Conservation (phyloP, 2,797 vertebrate genomes). For the Notolabrus celidotus region DNA sequence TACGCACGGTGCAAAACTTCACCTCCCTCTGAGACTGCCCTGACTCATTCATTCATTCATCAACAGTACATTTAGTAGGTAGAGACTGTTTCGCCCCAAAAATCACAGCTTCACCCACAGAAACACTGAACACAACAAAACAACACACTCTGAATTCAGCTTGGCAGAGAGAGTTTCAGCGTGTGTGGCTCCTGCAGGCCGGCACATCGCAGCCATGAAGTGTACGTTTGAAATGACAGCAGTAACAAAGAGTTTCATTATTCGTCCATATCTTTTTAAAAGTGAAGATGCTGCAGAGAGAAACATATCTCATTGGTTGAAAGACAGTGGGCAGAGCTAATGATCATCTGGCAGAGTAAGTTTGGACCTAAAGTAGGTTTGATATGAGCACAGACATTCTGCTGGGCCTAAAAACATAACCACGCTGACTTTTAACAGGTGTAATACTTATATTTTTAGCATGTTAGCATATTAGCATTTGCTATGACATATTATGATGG, state of each 20-base stretch:
- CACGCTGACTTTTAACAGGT: too few species aligned
- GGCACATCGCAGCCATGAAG: not conserved
- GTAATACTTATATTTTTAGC: too few species aligned
- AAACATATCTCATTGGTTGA: slow-evolving; percentile 21
- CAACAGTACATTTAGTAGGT: not conserved
- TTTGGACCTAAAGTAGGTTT: too few species aligned
- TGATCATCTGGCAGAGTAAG: not conserved
- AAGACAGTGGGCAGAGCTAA: slow-evolving; percentile 14
- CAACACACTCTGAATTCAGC: not conserved
- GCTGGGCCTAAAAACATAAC: too few species aligned
- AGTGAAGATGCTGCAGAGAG: slow-evolving; percentile 30
- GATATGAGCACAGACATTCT: too few species aligned
- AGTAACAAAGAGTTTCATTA: not conserved
- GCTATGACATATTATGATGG: too few species aligned
- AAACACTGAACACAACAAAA: slow-evolving; percentile 6
- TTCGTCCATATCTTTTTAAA: not conserved
- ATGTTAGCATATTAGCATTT: too few species aligned
- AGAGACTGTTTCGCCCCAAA: not conserved
- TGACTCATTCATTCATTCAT: not conserved
- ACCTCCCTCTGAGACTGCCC: not conserved
- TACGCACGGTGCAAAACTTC: not conserved
- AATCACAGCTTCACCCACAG: slow-evolving; percentile 11
- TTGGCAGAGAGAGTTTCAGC: too few species aligned
- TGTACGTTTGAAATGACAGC: not conserved
- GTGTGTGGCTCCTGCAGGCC: not conserved